Percentiles rank a stretch among this genome's conserved stretches.
phyloP scores from a whole-genome alignment of 2,888 invertebrate genomes.

The Biston betularia region DNA sequence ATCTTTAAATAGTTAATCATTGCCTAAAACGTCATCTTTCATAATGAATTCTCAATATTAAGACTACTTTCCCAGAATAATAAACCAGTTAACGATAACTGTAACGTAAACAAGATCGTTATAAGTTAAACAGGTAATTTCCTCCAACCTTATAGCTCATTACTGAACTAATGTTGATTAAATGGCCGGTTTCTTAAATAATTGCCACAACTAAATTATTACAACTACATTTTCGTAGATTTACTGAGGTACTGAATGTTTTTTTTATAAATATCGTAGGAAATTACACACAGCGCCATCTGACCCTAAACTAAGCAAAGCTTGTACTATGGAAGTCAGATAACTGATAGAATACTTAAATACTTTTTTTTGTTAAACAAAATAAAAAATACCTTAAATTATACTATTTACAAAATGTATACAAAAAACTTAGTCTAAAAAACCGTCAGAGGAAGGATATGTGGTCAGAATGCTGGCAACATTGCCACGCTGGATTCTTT shows the following conservation, averaged over 20 bases:
- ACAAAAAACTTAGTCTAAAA: no score
- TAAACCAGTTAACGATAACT: slow-evolving; percentile 8
- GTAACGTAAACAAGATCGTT: slow-evolving; percentile 23
- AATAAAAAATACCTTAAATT: no score
- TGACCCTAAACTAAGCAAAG: no score
- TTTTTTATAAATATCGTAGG: neutral
- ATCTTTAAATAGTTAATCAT: no score
- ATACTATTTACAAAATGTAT: neutral
- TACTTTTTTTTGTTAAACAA: no score
- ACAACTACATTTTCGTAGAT: neutral
- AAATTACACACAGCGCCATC: no score
- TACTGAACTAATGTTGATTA: slow-evolving; percentile 21
- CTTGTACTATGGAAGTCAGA: no score
- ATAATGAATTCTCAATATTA: neutral
- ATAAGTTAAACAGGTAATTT: slow-evolving; percentile 23
- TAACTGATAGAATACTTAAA: no score
- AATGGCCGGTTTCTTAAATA: slow-evolving; percentile 6
- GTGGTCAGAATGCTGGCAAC: no score
- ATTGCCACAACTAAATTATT: slow-evolving; percentile 1
- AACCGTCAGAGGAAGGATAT: no score
- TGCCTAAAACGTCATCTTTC: neutral
- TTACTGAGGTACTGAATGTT: neutral
- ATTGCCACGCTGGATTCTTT: no score
- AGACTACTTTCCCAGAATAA: neutral
- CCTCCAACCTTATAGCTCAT: slow-evolving; percentile 18